Evolutionary conservation across 2,888 invertebrate species (phyloP), one percentile per base, ranked within the genome.

Genomic region (Cantharis nigra): DNA sequence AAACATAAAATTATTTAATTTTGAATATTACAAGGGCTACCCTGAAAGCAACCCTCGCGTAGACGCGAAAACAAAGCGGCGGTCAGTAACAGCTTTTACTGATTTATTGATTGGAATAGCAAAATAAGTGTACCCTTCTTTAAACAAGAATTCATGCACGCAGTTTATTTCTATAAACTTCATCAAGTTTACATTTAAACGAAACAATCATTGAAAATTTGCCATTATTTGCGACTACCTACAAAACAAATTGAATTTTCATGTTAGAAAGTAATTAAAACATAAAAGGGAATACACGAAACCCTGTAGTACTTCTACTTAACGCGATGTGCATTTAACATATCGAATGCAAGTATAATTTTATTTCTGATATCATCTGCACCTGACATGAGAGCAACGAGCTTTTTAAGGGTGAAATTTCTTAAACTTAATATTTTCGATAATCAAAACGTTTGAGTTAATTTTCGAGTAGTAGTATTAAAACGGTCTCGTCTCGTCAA

Each of bases 81-180:
- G 83, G 84, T 84, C 84, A 85, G 83, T 82, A 82, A 79, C 84
- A 85, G 84, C 83, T 83, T 84, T 84, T 82, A 80, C 82, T 83
- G 84, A 85, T 84, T 85, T 85, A 85, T 85, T 83, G 85, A 85
- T 85, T 84, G 81, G 79, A 81, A 81, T 79, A 79, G 80, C 77
- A 79, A 81, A 83, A 82, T 81, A 81, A 82, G 82, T 81, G 81
- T 79, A 80, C 80, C 77, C 80, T 79, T 80, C 82, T 81, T 81
- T 75, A 75, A 80, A 82, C 82, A 81, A 84, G 84, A 83, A 85
- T 84, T 84, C 84, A 85, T 85, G 84, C 83, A 83, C 82, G 80
- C 84, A 83, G 84, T 49, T n/a, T 49, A 49, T 49, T 49, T 49
- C n/a, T 49, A 49, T 49, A 33, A 33, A 33, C 33, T 33, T 33